These are phyloP conservation scores for Hemibagrus wyckioides DNA, from an alignment of 2,113 vertebrate genomes.

Conservation along the genomic window DNA sequence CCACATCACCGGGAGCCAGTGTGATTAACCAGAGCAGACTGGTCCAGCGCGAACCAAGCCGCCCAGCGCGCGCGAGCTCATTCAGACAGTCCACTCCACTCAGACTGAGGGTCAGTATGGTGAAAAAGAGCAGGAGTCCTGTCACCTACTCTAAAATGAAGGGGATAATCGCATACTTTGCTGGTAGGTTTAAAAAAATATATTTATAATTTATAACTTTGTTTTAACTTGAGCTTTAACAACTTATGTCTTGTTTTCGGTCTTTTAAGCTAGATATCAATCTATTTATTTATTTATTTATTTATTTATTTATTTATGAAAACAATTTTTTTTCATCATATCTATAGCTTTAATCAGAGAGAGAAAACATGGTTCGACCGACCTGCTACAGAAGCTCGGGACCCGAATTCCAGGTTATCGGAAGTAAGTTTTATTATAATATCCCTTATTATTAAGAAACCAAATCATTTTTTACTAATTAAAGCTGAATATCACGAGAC, in stretches of 20 bases:
- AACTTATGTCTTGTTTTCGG: not conserved
- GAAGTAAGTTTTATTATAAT: not conserved
- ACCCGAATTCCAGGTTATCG: slow-evolving; percentile 15
- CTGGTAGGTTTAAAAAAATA: slow-evolving; percentile 65
- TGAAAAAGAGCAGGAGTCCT: slow-evolving; percentile 57
- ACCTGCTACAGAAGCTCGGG: slow-evolving; percentile 22
- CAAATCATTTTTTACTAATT: not conserved
- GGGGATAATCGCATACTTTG: slow-evolving; percentile 69
- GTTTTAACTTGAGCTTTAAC: not conserved
- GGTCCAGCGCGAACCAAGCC: not conserved
- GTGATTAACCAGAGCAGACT: slow-evolving; percentile 14
- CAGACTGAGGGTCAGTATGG: slow-evolving; percentile 54
- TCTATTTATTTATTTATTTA: not conserved
- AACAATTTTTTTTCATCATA: not conserved
- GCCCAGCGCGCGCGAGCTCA: not conserved
- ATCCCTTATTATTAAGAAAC: not conserved
- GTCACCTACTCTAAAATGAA: slow-evolving; percentile 73
- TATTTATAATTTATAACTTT: not conserved
- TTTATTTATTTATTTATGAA: not conserved
- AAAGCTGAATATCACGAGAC: not conserved
- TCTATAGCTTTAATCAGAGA: slow-evolving; percentile 28
- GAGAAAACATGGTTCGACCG: not conserved
- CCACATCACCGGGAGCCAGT: not conserved
- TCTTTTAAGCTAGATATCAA: not conserved
- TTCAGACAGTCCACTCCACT: not conserved